Percentiles rank a stretch among this genome's conserved stretches.
phyloP scores from a whole-genome alignment of 2,113 vertebrate genomes.

The Chloropsis hardwickii region DNA sequence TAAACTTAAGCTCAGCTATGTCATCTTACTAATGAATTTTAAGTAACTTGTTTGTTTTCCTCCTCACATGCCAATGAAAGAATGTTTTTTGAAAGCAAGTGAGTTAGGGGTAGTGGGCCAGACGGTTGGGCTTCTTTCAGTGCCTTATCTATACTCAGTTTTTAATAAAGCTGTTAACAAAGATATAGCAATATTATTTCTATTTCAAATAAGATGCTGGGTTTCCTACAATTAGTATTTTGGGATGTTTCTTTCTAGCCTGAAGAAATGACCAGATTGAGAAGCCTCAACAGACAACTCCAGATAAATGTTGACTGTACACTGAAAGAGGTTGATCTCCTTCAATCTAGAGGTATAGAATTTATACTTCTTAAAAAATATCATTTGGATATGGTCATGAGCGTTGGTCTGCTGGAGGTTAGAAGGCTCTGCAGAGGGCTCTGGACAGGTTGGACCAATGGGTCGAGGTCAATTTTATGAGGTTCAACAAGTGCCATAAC shows the following conservation, averaged over 20 bases:
- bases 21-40: background rate
- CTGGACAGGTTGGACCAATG: rapidly evolving
- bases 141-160: background rate
- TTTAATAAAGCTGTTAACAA: background rate
- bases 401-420: background rate
- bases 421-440: background rate
- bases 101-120: background rate
- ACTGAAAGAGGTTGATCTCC: conserved; percentile 95
- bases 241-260: conserved; percentile 80
- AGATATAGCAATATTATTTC: background rate
- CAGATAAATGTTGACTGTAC: conserved; percentile 99
- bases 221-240: conserved; percentile 67
- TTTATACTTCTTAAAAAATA: conserved; percentile 16
- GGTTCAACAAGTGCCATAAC: background rate
- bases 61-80: background rate
- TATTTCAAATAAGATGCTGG: conserved; percentile 47
- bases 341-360: conserved; percentile 90
- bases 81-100: background rate
- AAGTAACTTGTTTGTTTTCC: background rate
- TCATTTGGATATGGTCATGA: background rate
- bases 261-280: conserved; percentile 97
- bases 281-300: conserved; percentile 93
- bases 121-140: background rate
- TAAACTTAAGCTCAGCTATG: background rate
- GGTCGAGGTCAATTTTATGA: rapidly evolving